Percentiles rank a stretch among this genome's conserved stretches.
Conservation (phyloP, 1,140 invertebrate genomes). For the Pseudomyrmex flavicornis region DNA sequence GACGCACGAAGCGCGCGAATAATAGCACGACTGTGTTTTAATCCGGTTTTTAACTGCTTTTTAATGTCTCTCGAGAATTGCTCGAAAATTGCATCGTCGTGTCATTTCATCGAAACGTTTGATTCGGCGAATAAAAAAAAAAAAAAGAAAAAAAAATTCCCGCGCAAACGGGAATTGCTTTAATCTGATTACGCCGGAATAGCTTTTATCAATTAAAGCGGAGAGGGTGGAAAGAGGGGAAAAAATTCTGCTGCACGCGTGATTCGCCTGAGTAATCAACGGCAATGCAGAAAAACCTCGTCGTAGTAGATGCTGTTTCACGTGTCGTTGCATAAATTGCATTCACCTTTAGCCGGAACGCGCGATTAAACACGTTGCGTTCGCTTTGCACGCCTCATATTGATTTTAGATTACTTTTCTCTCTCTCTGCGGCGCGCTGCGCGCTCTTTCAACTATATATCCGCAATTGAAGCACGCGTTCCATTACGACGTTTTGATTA, state of each 20-base stretch:
- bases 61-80: constrained; percentile 52
- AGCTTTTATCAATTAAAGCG: constrained; percentile 48
- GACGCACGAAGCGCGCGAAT: constrained; percentile 38
- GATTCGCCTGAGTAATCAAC: constrained; percentile 46
- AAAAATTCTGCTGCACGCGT: constrained; percentile 44
- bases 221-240: background rate
- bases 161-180: constrained; percentile 39
- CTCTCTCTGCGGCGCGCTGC: background rate
- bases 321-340: constrained; percentile 35
- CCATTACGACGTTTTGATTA: constrained; percentile 52
- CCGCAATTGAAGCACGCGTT: constrained; percentile 34
- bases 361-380: constrained; percentile 54
- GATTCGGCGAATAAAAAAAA: constrained; percentile 34
- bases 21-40: constrained; percentile 42
- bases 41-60: constrained; percentile 50
- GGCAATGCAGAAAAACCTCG: constrained; percentile 17
- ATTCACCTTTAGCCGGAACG: constrained; percentile 14
- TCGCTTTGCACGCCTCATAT: constrained; percentile 51
- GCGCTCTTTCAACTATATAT: constrained; percentile 19
- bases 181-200: constrained; percentile 51
- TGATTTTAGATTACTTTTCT: constrained; percentile 63
- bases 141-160: background rate
- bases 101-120: constrained; percentile 48
- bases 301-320: constrained; percentile 15
- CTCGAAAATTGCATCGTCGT: constrained; percentile 47